Evolutionary conservation across 1,140 invertebrate genomes (phyloP), one percentile per base, ranked within the genome.

Genomic region (Eurosta solidaginis): DNA sequence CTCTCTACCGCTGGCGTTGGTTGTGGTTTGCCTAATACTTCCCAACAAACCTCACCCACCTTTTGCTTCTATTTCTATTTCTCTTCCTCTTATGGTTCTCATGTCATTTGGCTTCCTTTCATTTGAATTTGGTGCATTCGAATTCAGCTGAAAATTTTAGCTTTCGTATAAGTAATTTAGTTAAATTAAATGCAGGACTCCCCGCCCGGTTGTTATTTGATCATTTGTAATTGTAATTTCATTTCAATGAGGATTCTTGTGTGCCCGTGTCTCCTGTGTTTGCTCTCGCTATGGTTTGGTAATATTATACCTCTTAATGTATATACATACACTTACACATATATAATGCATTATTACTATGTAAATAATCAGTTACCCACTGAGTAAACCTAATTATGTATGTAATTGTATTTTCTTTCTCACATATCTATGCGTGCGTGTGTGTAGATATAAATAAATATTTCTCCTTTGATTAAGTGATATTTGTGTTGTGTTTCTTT

Each of bases 211-310:
- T 68, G 29, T 40, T 68, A 68, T 68, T 68, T 68, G 59, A 68
- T 68, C 59, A 68, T 22, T 68, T 68, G 59, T 40, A 68, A 68
- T 68, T 68, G 33, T 68, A 68, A 68, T 68, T 54, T 25, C 50
- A 54, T 54, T 54, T 54, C 50, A 25, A 54, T 27, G 20, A 29
- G 59, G 29, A 25, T 27, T 1, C 17, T 6, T 36, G 29, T 36
- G 29, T n/a, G 17, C 17, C 14, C n/a, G 27, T 40, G 20, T 20
- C 14, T 9, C 45, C 6, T 40, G 59, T 68, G n/a, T 40, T 47
- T 47, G 45, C 12, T 3, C n/a, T 47, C 45, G 33, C 3, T 27
- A 29, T 68, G 33, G 45, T 17, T 68, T 27, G 27, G 59, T 40
- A 33, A 42, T 33, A 68, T 10, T 29, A n/a, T 25, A 27, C 7